phyloP scores from a whole-genome alignment of 2,888 invertebrate species.

The Eristalinus aeneus region DNA sequence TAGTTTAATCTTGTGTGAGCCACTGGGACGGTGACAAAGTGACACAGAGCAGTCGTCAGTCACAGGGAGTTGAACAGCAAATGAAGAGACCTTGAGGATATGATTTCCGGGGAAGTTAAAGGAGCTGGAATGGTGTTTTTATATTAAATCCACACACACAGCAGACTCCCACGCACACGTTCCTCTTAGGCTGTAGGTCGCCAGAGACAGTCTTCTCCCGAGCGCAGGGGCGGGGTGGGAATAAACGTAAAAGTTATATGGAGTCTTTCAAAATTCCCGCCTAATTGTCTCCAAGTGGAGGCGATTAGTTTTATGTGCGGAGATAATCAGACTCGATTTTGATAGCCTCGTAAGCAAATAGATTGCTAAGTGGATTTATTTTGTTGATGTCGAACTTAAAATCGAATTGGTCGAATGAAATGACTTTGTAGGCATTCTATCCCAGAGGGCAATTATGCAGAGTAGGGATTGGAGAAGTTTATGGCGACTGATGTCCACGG shows the following conservation, averaged over 20 bases:
- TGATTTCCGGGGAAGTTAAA: neutral
- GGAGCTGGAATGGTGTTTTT: neutral
- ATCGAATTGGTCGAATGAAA: neutral
- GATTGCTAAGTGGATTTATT: neutral
- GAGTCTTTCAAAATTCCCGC: neutral
- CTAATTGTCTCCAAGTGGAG: conserved; percentile 1
- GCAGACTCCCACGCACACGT: neutral
- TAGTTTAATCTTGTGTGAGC: conserved; percentile 26
- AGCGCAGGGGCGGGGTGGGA: neutral
- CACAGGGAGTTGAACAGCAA: conserved; percentile 3
- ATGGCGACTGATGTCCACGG: too few species aligned
- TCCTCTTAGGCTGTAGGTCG: neutral
- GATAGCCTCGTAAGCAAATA: neutral
- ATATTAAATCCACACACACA: neutral
- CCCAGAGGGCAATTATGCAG: too few species aligned
- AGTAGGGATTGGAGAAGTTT: too few species aligned
- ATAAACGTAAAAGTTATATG: neutral
- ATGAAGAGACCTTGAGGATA: neutral
- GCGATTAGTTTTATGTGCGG: neutral
- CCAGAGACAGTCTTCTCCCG: neutral
- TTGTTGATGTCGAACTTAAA: neutral
- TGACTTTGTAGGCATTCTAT: neutral
- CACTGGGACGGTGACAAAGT: neutral
- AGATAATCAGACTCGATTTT: neutral
- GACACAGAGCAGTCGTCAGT: neutral